Base-by-base conservation (phyloP, 2,113 vertebrate genomes). In the Platichthys flesus region DNA sequence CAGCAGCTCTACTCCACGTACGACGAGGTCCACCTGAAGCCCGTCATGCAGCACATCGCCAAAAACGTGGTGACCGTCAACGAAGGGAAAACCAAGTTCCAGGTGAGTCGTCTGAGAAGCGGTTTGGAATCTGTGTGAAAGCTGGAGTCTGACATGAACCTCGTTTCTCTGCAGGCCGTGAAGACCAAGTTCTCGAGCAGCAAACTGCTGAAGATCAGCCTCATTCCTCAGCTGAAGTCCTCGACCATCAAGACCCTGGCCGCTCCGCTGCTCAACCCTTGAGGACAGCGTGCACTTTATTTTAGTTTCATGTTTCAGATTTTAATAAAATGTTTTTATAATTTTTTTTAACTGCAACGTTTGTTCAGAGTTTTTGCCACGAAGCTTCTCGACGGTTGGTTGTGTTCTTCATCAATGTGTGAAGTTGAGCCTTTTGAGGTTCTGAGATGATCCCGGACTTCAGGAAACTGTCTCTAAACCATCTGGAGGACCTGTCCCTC, bases 1-100 rank as follows among this genome's bases (percentile, higher is more conserved):
- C 96, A 97, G 83, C 93, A 96, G 56, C 94, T 94, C 88, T 98
- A 98, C 84, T 96, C 97, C 0, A 94, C 95, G 0, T 99, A 98
- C 18, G 70, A 89, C 1, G 96, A 97, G 81, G 90, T 90, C 0
- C 90, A 93, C 24, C 91, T 99, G 12, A 54, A 86, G 79, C 76
- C 92, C 1, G 84, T 95, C 69, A 96, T 98, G 96, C 94, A 95
- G 83, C 97, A 95, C 49, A 96, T 99, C 78, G 97, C 97, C 82
- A 98, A 98, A 77, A 99, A 98, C 0, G 90, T 97, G 0, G 89
- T 96, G 58, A 91, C 75, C 80, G 91, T 98, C 5, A 97, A 96
- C 0, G 94, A 95, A 10, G 95, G 95, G 4, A 85, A 94, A 31
- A 94, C 93, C 0, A 97, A 97, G 83, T 94, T 97, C 76, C 88